Evolutionary conservation across 2,888 invertebrate genomes (phyloP).

Genomic region (Ametastegia equiseti): DNA sequence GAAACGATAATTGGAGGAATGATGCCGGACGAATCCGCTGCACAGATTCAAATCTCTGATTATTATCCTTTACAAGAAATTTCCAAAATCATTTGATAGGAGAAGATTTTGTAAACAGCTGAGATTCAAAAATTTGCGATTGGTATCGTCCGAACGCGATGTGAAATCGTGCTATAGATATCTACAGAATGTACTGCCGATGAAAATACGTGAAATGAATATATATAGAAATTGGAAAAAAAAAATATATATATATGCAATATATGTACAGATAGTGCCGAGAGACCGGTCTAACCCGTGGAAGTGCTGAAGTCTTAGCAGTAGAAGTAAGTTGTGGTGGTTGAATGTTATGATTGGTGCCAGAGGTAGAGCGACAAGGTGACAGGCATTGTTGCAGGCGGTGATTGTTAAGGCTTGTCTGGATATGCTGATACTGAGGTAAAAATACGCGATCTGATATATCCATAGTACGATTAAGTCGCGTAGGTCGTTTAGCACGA

Average conservation of each 20-base stretch:
- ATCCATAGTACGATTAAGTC: constrained; percentile 6
- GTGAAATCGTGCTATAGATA: constrained; percentile 20
- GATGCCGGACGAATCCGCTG: constrained; percentile 31
- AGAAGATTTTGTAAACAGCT: neutral
- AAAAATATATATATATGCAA: constrained; percentile 42
- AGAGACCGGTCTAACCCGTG: constrained; percentile 71
- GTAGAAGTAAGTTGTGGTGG: constrained; percentile 56
- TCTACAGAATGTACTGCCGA: no score
- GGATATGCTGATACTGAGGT: constrained; percentile 27
- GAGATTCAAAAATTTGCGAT: no score
- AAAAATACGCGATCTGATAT: constrained; percentile 32
- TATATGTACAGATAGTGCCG: constrained; percentile 59
- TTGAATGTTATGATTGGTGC: constrained; percentile 71
- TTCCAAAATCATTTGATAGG: neutral
- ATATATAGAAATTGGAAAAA: neutral
- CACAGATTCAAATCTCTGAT: neutral
- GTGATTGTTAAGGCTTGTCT: constrained; percentile 40
- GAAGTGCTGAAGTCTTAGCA: constrained; percentile 49
- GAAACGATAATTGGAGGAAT: neutral
- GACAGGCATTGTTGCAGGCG: constrained; percentile 42
- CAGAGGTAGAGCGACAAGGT: constrained; percentile 66
- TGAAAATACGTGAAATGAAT: neutral
- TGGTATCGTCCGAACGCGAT: constrained; percentile 39
- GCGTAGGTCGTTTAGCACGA: constrained; percentile 55
- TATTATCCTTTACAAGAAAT: neutral